Conservation (phyloP, 2,888 invertebrate genomes). For the Bombylius major region DNA sequence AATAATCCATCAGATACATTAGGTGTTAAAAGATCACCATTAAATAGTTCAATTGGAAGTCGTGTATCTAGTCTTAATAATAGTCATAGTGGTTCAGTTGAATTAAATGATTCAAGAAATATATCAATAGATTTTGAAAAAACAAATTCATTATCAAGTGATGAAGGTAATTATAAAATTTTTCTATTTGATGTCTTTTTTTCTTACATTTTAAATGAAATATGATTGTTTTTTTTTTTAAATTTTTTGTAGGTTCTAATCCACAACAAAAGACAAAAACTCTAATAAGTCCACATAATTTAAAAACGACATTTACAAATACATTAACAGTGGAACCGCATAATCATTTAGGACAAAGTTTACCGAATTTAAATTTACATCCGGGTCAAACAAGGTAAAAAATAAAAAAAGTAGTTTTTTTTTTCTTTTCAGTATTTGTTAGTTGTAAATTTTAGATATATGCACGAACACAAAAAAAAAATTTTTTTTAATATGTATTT, state of each 20-base stretch:
- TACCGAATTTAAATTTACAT: conserved; percentile 55
- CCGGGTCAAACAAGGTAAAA: conserved; percentile 30
- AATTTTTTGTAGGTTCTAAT: conserved; percentile 13
- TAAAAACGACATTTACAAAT: conserved; percentile 43
- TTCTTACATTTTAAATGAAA: neutral
- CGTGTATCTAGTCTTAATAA: conserved; percentile 59
- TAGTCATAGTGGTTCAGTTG: conserved; percentile 58
- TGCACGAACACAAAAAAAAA: too few relatives aligned
- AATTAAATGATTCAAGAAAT: conserved; percentile 51
- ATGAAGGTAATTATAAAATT: conserved; percentile 39
- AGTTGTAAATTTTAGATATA: too few relatives aligned
- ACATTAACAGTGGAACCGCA: conserved; percentile 62
- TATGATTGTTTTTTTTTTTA: neutral
- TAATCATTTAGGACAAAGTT: conserved; percentile 59
- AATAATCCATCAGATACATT: conserved; percentile 23
- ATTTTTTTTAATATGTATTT: too few relatives aligned
- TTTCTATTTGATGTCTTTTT: neutral
- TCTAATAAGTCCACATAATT: conserved; percentile 35
- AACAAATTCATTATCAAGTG: conserved; percentile 51
- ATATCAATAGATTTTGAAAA: conserved; percentile 51
- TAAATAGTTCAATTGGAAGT: conserved; percentile 38
- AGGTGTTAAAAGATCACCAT: conserved; percentile 34
- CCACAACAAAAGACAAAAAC: conserved; percentile 20
- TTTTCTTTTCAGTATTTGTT: neutral
- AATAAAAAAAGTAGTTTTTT: neutral